phyloP scores from a whole-genome alignment of 2,797 vertebrate species.

The Rhadinocentrus ornatus region DNA sequence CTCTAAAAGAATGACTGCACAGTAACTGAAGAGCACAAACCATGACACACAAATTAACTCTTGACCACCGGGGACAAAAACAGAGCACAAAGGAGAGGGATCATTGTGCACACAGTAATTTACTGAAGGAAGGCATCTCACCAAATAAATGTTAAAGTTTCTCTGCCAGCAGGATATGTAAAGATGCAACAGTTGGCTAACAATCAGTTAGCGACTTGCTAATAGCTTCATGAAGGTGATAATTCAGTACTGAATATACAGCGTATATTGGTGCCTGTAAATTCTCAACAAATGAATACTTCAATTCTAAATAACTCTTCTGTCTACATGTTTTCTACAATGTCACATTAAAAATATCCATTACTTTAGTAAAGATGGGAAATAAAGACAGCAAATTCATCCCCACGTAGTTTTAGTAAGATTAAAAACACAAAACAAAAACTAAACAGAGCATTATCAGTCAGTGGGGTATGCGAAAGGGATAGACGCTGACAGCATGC shows the following conservation, averaged over 20 bases:
- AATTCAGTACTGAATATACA: neutral
- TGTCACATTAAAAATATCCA: neutral
- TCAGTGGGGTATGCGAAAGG: constrained; percentile 13
- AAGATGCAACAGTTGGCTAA: constrained; percentile 3
- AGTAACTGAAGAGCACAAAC: constrained; percentile 3
- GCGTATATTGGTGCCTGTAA: neutral
- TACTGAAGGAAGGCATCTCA: neutral
- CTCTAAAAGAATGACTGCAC: neutral
- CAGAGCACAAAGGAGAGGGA: neutral
- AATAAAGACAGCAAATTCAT: constrained; percentile 7
- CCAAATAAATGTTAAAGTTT: constrained; percentile 4
- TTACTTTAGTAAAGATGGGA: neutral
- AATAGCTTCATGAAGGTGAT: neutral
- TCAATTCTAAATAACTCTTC: neutral
- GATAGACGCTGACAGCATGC: constrained; percentile 12
- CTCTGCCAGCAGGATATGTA: neutral
- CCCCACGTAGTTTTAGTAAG: neutral
- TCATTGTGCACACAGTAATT: neutral
- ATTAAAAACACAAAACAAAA: constrained; percentile 17
- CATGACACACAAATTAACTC: neutral
- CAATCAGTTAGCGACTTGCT: constrained; percentile 12
- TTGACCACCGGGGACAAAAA: neutral
- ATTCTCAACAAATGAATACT: neutral
- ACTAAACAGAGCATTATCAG: constrained; percentile 9
- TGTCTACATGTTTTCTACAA: neutral